Base-by-base conservation (phyloP, 2,797 vertebrate species). In the Oceanodroma leucorhoa region DNA sequence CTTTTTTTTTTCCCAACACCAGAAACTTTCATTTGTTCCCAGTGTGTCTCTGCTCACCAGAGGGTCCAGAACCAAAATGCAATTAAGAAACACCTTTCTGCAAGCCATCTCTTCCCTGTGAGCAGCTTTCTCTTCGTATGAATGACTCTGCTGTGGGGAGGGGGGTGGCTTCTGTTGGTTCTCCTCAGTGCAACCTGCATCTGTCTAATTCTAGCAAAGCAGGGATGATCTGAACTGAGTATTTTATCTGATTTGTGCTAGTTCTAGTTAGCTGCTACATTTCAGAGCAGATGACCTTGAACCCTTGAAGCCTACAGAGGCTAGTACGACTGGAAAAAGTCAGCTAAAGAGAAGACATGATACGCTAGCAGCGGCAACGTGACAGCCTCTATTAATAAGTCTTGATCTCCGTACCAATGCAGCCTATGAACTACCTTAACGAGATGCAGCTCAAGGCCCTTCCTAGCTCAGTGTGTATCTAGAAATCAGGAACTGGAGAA, bases 31-130 rank as follows among this genome's bases (percentile, higher is more conserved):
- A 93, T 96, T 97, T 96, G 84, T 96, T 97, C 92, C 88, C 69
- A 86, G 82, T 91, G 93, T 66, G 66, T 93, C 91, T 91, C 48
- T 82, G 94, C 69, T 97, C 82, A 95, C 83, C 91, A 93, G 88
- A 97, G 91, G 92, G 95, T 75, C 95, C 70, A 7, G 82, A 88
- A 96, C 86, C 94, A 88, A 97, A 96, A 80, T 53, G 91, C 95
- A 97, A 97, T 97, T 97, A 97, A 95, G 93, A 96, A 90, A 85
- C 88, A 87, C 90, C 91, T 97, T 96, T 90, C 93, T 95, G 72
- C 24, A 82, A 97, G 77, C 61, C 36, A 27, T 46, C 29, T 72
- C 64, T 5, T 86, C 72, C 32, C 67, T 75, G 62, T 20, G 73
- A 97, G 48, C 83, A 30, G 23, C 79, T 91, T 93, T 50, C 41